Base-by-base conservation (phyloP, 92 coral and sea anemone species). In the Bergia puertoricense region DNA sequence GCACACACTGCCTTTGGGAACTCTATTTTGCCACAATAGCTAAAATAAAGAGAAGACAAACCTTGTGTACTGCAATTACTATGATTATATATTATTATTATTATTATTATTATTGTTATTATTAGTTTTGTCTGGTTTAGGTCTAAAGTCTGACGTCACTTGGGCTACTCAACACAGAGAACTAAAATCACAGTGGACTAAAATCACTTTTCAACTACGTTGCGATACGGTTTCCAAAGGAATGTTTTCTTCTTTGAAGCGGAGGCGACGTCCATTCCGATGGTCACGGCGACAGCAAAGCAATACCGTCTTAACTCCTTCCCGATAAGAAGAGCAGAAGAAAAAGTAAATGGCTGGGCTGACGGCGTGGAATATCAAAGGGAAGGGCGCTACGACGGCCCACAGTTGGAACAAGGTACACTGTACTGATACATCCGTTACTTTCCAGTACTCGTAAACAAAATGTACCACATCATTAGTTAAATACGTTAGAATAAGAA, bases 281-380 rank as follows among this genome's bases (percentile, higher is more conserved):
- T 56, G 36, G 37, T 80, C 45, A 23, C 79, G 66, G 16, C 22
- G 15, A 9, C 44, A 72, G 38, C 87, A 71, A 18, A 68, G 48
- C n/a, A 84, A 48, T 8, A 84, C 11, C 1, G 87, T 23, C 15
- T 84, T 84, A 22, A 84, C 77, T 51, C 79, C 87, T 5, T 84
- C 87, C 36, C 87, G 78, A 38, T 84, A 84, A 2, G 87, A 84
- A 37, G 87, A 69, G 39, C 87, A 84, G 77, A 84, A 84, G 46
- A 69, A 45, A 46, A 84, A 84, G 65, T 84, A 84, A 1, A 84
- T 46, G 22, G 30, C 66, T 30, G 87, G 87, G 54, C 77, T 84
- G 67, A 84, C 45, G 42, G 87, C 87, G 68, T 71, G 87, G 23
- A 84, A 84, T 20, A 84, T 37, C n/a, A 84, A 11, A 1, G 87